phyloP scores from a whole-genome alignment of 2,113 vertebrate genomes.

The Vimba vimba region DNA sequence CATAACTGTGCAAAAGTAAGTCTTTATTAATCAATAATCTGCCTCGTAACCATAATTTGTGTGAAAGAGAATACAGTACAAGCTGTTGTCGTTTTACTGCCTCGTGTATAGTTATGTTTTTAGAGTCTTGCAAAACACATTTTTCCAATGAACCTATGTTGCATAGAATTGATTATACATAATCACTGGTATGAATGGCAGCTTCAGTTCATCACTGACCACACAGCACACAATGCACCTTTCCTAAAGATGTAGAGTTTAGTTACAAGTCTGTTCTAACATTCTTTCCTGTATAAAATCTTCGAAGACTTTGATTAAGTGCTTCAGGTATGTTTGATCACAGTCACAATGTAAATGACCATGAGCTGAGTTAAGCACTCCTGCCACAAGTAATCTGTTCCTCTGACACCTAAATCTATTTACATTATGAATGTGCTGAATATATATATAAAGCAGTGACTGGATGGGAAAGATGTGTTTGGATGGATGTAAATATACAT shows the following conservation, averaged over 20 bases:
- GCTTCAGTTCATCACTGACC: not conserved
- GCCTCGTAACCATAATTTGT: not conserved
- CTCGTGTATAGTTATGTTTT: not conserved
- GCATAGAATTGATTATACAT: not conserved
- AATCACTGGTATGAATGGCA: not conserved
- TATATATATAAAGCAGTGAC: not conserved
- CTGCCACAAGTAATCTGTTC: conserved; percentile 32
- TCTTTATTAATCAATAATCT: not conserved
- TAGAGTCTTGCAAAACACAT: not conserved
- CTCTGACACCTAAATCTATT: conserved; percentile 15
- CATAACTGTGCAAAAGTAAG: not conserved
- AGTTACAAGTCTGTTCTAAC: not conserved
- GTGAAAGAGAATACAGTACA: not conserved
- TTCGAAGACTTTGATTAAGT: not conserved
- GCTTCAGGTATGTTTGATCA: not conserved
- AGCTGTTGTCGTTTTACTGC: not conserved
- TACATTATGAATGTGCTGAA: conserved; percentile 16
- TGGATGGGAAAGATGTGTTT: not conserved
- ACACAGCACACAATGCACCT: not conserved
- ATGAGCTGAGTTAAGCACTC: conserved; percentile 17
- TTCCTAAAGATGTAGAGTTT: not conserved
- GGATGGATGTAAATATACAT: not conserved
- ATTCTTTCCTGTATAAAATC: not conserved
- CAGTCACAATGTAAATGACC: not conserved
- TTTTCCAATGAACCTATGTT: not conserved